These are phyloP conservation scores for Struthidea cinerea DNA, from an alignment of 2,113 vertebrate species.

Conservation along the genomic window DNA sequence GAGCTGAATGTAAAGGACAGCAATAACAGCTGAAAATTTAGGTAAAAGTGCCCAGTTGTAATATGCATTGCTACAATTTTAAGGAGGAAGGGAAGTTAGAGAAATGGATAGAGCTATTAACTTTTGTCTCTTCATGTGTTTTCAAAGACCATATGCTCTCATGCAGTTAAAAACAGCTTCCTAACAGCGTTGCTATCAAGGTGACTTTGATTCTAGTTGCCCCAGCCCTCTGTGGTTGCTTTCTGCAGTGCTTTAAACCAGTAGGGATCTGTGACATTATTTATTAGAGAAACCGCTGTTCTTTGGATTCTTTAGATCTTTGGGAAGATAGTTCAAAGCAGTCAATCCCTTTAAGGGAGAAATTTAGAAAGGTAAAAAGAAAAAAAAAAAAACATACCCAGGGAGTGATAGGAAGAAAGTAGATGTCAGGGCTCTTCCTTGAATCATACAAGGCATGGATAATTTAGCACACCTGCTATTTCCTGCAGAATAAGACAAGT, in stretches of 20 bases:
- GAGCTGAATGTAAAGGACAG: not conserved
- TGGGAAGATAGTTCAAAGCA: slow-evolving; percentile 36
- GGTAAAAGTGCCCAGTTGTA: not conserved
- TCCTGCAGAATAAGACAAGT: not conserved
- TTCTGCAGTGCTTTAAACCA: not conserved
- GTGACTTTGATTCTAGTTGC: slow-evolving; percentile 37
- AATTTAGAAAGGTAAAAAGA: slow-evolving; percentile 12
- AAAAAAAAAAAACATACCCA: not conserved
- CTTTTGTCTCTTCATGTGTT: not conserved
- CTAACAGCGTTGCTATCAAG: not conserved
- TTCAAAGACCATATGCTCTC: not conserved
- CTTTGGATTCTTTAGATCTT: slow-evolving; percentile 8
- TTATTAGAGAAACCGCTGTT: not conserved
- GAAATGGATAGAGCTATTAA: not conserved
- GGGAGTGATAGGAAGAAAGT: not conserved
- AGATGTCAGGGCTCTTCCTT: slow-evolving; percentile 22
- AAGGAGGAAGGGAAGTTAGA: not conserved
- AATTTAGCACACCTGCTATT: slow-evolving; percentile 37
- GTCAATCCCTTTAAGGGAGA: not conserved
- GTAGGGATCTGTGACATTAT: not conserved
- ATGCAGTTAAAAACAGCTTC: not conserved
- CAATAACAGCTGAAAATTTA: not conserved
- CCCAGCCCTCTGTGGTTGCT: not conserved
- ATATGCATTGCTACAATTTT: not conserved
- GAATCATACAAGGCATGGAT: not conserved